Evolutionary conservation across 2,113 vertebrate species (phyloP).

Genomic region (Scolopax mira): DNA sequence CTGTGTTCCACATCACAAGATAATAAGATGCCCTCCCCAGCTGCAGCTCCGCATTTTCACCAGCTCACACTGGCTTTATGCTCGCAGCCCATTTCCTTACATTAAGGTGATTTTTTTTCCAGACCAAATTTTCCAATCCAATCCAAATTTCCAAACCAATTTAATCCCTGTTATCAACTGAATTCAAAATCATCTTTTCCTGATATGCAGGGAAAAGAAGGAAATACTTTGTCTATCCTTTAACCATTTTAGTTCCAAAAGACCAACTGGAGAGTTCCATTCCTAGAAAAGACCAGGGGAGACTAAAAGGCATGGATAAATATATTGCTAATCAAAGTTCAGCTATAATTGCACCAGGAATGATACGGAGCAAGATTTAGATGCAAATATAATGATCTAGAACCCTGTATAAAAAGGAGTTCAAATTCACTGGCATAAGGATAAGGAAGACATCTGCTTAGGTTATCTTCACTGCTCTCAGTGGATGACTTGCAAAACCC

Average conservation of each 20-base stretch:
- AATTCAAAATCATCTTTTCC: not conserved
- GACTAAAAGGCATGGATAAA: not conserved
- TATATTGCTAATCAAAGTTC: not conserved
- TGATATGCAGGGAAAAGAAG: not conserved
- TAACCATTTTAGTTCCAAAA: not conserved
- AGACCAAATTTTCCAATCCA: too few relatives aligned
- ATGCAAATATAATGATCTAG: not conserved
- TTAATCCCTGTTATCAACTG: not conserved
- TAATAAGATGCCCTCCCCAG: not conserved
- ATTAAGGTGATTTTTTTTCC: not conserved
- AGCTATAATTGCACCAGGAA: not conserved
- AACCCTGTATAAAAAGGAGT: not conserved
- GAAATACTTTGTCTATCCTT: not conserved
- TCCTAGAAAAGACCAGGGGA: not conserved
- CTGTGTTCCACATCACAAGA: not conserved
- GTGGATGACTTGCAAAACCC: not conserved
- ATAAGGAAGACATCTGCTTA: not conserved
- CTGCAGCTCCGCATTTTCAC: not conserved
- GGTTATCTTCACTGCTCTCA: not conserved
- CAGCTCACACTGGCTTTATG: not conserved
- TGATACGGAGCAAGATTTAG: not conserved
- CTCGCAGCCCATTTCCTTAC: not conserved
- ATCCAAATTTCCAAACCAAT: not conserved
- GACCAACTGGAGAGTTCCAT: not conserved
- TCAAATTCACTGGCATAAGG: not conserved